phyloP scores from a whole-genome alignment of 2,113 vertebrate genomes.

The Embiotoca jacksoni region DNA sequence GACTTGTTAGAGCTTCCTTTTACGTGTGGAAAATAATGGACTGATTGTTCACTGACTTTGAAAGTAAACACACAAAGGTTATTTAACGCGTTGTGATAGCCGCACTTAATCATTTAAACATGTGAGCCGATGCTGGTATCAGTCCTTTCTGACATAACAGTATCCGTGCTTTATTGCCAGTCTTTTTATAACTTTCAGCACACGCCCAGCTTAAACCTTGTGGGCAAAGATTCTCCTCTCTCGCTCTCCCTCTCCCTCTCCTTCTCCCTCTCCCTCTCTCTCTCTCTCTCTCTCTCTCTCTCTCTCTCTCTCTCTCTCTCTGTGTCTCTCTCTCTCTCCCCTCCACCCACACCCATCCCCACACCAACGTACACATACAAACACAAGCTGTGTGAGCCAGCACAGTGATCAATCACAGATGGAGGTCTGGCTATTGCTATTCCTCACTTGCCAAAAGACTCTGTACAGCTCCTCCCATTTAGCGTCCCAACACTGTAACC shows the following conservation, averaged over 20 bases:
- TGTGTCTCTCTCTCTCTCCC: conserved; percentile 34
- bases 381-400: conserved; percentile 63
- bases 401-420: conserved; percentile 83
- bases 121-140: conserved; percentile 47
- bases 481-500: conserved; percentile 36
- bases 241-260: conserved; percentile 38
- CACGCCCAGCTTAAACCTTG: conserved; percentile 73
- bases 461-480: conserved; percentile 46
- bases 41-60: conserved; percentile 52
- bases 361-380: conserved; percentile 54
- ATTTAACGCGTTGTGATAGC: conserved; percentile 34
- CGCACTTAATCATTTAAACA: conserved; percentile 40
- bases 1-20: conserved; percentile 57
- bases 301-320: conserved; percentile 30
- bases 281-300: conserved; percentile 39
- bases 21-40: conserved; percentile 20
- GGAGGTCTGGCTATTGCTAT: conserved; percentile 73
- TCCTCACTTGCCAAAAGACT: conserved; percentile 60
- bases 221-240: conserved; percentile 73
- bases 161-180: conserved; percentile 76
- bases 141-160: conserved; percentile 79
- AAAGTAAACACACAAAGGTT: conserved; percentile 46
- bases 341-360: conserved; percentile 67
- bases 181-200: conserved; percentile 89
- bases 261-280: conserved; percentile 30